Percentiles rank a stretch among this genome's conserved stretches.
Evolutionary conservation across 2,888 invertebrate species (phyloP).

Genomic region (Ochropleura leucogaster): DNA sequence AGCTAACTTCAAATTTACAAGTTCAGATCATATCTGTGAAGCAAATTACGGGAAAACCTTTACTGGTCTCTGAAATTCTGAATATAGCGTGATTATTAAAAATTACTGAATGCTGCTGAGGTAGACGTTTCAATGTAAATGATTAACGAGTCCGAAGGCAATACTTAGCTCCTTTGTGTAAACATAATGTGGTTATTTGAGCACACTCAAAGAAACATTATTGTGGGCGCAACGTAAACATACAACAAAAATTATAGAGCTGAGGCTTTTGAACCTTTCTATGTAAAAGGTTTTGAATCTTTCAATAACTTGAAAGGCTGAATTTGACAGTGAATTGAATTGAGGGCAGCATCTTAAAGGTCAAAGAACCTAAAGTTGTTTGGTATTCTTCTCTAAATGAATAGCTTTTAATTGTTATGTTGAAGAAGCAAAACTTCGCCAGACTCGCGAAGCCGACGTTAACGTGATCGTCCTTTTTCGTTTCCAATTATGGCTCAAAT

Average conservation of each 20-base stretch:
- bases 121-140: slow-evolving; percentile 33
- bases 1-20: background rate
- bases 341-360: slow-evolving; percentile 39
- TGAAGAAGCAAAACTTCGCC: slow-evolving; percentile 16
- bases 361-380: slow-evolving; percentile 44
- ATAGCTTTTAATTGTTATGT: slow-evolving; percentile 30
- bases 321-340: slow-evolving; percentile 31
- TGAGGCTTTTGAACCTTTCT: slow-evolving; percentile 53
- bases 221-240: slow-evolving; percentile 17
- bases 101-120: background rate
- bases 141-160: slow-evolving; percentile 36
- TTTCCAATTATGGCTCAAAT: slow-evolving; percentile 41
- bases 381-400: slow-evolving; percentile 32
- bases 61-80: background rate
- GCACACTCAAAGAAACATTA: slow-evolving; percentile 22
- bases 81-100: slow-evolving; percentile 21
- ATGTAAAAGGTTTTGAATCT: slow-evolving; percentile 20
- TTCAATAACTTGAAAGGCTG: slow-evolving; percentile 50
- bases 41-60: background rate
- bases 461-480: slow-evolving; percentile 28
- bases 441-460: slow-evolving; percentile 18
- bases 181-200: slow-evolving; percentile 21
- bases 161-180: slow-evolving; percentile 41
- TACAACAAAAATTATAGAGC: slow-evolving; percentile 17
- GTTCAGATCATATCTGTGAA: background rate